Conservation (phyloP, 2,113 vertebrate genomes). For the Glaucidium brasilianum region DNA sequence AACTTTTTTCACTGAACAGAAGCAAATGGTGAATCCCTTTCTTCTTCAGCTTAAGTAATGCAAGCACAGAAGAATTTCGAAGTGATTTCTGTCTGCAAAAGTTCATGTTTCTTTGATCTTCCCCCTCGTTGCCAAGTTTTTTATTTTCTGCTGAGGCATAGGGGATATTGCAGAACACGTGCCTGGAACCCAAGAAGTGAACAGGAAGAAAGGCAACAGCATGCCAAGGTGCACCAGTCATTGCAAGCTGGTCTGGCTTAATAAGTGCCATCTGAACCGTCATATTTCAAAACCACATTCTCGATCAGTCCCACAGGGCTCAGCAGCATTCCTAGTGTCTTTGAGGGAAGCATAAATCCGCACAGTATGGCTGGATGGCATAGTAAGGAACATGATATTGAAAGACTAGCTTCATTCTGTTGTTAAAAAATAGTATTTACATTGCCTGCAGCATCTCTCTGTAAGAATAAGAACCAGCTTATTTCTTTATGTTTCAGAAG, state of each 20-base stretch:
- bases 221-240: neutral
- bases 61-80: neutral
- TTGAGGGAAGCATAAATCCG: neutral
- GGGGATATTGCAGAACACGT: neutral
- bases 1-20: neutral
- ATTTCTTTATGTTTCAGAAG: neutral
- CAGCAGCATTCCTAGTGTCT: neutral
- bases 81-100: neutral
- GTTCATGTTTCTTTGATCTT: neutral
- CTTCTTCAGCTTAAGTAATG: neutral
- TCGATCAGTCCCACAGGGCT: neutral
- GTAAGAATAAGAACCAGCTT: neutral
- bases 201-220: neutral
- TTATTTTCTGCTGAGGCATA: neutral
- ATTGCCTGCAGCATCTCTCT: neutral
- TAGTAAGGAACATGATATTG: neutral
- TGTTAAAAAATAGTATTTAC: neutral
- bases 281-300: neutral
- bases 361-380: neutral
- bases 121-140: neutral
- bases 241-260: neutral
- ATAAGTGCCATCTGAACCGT: neutral
- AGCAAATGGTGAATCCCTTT: neutral
- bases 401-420: neutral
- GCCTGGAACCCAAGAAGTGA: neutral